Conservation (phyloP, 2,113 vertebrate species). For the Gambusia holbrooki region DNA sequence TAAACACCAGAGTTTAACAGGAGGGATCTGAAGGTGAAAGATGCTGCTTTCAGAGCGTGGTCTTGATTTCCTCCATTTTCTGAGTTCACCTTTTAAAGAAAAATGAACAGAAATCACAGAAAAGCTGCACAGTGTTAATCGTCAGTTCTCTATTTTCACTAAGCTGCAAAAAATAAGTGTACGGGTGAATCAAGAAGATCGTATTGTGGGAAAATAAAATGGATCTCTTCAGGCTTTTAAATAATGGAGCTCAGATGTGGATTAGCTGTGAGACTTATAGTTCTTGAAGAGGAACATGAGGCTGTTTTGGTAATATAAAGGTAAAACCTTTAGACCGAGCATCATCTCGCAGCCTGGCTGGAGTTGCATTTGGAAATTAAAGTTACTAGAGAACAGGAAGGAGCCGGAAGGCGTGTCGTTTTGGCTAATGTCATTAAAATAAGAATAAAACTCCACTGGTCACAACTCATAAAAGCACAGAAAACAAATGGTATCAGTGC, state of each 20-base stretch:
- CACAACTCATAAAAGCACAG: conserved; percentile 7
- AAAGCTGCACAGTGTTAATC: conserved; percentile 25
- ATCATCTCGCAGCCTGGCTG: background rate
- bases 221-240: background rate
- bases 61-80: conserved; percentile 19
- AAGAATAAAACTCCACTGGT: background rate
- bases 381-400: background rate
- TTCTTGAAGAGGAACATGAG: conserved; percentile 1
- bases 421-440: background rate
- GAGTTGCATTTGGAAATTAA: conserved; percentile 8
- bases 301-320: background rate
- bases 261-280: background rate
- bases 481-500: background rate
- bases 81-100: too few relatives aligned
- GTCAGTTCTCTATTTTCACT: background rate
- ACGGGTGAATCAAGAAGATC: background rate
- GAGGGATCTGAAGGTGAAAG: background rate
- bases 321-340: background rate
- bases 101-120: background rate
- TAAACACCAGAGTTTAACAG: conserved; percentile 25
- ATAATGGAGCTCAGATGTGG: background rate
- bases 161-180: background rate
- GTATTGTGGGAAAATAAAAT: background rate
- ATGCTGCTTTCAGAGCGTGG: conserved; percentile 14
- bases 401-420: conserved; percentile 2